Evolutionary conservation across 2,888 invertebrate genomes (phyloP), one percentile per base, ranked within the genome.

Genomic region (Drymonia ruficornis): DNA sequence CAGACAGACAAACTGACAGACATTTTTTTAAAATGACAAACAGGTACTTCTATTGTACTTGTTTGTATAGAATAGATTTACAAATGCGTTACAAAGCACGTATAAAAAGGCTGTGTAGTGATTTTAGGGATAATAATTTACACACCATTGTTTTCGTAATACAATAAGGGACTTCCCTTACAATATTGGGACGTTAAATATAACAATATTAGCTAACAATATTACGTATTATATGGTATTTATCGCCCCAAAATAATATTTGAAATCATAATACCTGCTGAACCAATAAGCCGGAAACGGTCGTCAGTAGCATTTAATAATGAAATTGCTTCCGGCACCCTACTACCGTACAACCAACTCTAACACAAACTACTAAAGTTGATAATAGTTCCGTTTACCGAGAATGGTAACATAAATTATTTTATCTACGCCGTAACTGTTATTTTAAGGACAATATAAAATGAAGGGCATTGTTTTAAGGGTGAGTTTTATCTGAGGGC

Each of bases 361-460:
- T 55, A 36, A 12, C 0, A 0, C 8, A 15, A 0, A 0, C 4
- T 1, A 5, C 19, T 53, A 67, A 50, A 57, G 52, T 51, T 19
- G 8, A 48, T 40, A 31, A 53, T 19, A 38, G 45, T 0, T 31
- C 49, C 44, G 36, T 12, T 53, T 51, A 8, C 45, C 53, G 47
- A 57, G 55, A 29, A 53, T 50, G 42, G 16, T 47, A 42, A 53
- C 61, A 58, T 58, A 61, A 64, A 67, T 67, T 52, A 67, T 61
- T 64, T 61, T 64, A 62, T 58, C 63, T 61, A 38, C 15, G 18
- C 48, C 34, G 36, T 66, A 57, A 59, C 55, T 57, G 60, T 59
- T 71, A 65, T 65, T 59, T 70, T 67, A 70, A 56, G 19, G 51
- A 49, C 44, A 31, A 29, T 61, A 61, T 59, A 54, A 63, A 64